Evolutionary conservation across 1,140 invertebrate genomes (phyloP), one percentile per base, ranked within the genome.

Genomic region (Aethina tumida): DNA sequence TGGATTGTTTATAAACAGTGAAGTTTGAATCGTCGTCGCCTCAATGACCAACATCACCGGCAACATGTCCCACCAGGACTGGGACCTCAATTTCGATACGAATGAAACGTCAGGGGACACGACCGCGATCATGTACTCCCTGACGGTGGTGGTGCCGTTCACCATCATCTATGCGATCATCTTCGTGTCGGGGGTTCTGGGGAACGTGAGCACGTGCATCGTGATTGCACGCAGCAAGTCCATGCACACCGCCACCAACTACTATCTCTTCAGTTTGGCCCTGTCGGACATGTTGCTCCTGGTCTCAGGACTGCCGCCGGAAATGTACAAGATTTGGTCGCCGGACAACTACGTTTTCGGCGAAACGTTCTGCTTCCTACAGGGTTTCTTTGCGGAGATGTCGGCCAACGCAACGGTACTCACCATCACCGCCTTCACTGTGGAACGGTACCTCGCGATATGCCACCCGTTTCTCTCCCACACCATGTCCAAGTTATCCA

Each of bases 271-370:
- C 60, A 87, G 81, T 57, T 65, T 95, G 49, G 87, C 90, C 4
- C 70, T 93, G 12, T 87, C 88, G 4, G 91, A 95, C 61, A 64
- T 95, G 30, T 67, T 92, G n/a, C 64, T 92, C 1, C 65, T 95
- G 9, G 58, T 81, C 19, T 77, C 72, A 41, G 81, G 79, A 21
- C 55, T 90, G 26, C 86, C 85, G 0, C 75, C 81, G 26, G 87
- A 92, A 53, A 67, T 88, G 24, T 81, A 82, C 52, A 69, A 70
- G 26, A 70, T 89, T n/a, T 91, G 85, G 84, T 74, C 77, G 32
- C 79, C 80, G 15, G 43, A 50, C 14, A 47, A 77, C 0, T 85
- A 83, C 64, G 58, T 74, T 17, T 84, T 86, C 49, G 81, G 82
- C 2, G 73, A 79, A 39, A 62, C 64, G 1, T 81, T 84, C 56